Evolutionary conservation across 2,888 invertebrate genomes (phyloP).

Genomic region (Aphodius granarius): DNA sequence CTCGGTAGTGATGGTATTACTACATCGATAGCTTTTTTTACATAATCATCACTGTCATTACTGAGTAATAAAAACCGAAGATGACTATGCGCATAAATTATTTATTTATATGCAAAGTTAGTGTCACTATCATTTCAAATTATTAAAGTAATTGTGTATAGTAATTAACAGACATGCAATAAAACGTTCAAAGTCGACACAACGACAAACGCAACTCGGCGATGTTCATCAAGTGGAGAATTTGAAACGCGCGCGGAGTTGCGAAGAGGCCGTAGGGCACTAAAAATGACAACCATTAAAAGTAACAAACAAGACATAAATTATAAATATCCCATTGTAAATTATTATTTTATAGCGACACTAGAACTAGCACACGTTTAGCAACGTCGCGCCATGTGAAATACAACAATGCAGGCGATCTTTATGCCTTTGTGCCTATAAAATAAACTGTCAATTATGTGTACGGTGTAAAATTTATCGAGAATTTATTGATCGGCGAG

Average conservation of each 20-base stretch:
- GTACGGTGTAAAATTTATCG: background rate
- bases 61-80: background rate
- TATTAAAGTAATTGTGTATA: background rate
- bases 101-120: background rate
- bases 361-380: background rate
- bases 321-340: background rate
- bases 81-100: background rate
- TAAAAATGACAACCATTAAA: background rate
- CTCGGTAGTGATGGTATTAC: background rate
- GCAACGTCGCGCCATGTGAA: background rate
- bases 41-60: background rate
- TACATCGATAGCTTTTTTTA: background rate
- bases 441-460: background rate
- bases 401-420: background rate
- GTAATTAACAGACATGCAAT: background rate
- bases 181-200: background rate
- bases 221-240: background rate
- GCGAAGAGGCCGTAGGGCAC: background rate
- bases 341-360: background rate
- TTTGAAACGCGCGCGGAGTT: background rate
- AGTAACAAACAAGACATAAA: background rate
- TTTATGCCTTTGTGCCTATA: background rate
- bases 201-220: background rate
- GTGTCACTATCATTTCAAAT: background rate
- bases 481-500: background rate